Evolutionary conservation across 2,888 invertebrate genomes (phyloP).

Genomic region (Ptychoptera contaminata): DNA sequence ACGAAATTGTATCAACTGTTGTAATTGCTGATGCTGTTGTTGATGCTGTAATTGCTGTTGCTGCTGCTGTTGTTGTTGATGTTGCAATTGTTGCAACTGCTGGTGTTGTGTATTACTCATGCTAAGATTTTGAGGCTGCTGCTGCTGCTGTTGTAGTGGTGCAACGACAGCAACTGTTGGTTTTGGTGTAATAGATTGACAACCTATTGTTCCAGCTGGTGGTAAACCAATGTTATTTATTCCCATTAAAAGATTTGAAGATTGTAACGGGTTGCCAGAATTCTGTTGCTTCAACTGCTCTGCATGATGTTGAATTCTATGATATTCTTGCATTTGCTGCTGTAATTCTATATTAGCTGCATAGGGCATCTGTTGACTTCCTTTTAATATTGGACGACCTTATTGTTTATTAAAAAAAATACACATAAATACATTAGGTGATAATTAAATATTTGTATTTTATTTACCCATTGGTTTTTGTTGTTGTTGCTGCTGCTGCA

Average conservation of each 20-base stretch:
- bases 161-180: slow-evolving; percentile 10
- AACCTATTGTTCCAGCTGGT: neutral
- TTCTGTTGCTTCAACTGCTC: slow-evolving; percentile 12
- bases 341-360: slow-evolving; percentile 21
- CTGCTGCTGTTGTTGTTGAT: slow-evolving; percentile 12
- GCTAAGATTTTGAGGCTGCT: slow-evolving; percentile 15
- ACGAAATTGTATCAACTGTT: slow-evolving; percentile 11
- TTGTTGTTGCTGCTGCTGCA: slow-evolving; percentile 12
- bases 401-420: neutral
- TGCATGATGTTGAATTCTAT: slow-evolving; percentile 21
- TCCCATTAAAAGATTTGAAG: neutral
- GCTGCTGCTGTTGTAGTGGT: slow-evolving; percentile 10
- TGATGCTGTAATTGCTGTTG: slow-evolving; percentile 17
- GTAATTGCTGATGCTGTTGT: slow-evolving; percentile 16
- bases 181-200: neutral
- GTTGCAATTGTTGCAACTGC: slow-evolving; percentile 18
- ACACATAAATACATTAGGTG: slow-evolving; percentile 3
- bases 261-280: neutral
- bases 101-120: slow-evolving; percentile 12
- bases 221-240: neutral
- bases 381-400: slow-evolving; percentile 30
- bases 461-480: slow-evolving; percentile 20
- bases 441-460: too few relatives aligned
- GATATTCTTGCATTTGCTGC: slow-evolving; percentile 13
- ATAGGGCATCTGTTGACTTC: slow-evolving; percentile 18